Evolutionary conservation across 2,113 vertebrate genomes (phyloP), one percentile per base, ranked within the genome.

Genomic region (Synchiropus splendidus): DNA sequence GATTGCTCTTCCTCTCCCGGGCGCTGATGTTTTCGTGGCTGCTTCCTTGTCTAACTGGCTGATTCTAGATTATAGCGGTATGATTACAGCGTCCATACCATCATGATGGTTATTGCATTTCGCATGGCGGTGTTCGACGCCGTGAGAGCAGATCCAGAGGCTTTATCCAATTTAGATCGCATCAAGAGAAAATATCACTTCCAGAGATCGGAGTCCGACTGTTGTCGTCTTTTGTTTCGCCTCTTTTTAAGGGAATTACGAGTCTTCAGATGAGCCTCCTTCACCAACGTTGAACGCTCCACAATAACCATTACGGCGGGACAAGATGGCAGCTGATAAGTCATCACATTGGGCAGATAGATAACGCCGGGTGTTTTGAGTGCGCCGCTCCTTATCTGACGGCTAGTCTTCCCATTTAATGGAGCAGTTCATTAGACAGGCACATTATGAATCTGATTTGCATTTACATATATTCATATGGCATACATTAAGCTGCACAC

Each of bases 111-210:
- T 70, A 78, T 70, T 72, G 75, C 64, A 60, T 74, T 77, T 60
- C 15, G 56, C 61, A 51, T 74, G 72, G 50, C 65, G 50, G 56
- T 64, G 72, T 69, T 78, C 74, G 48, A 55, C 63, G 48, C 53
- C 51, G 47, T 53, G 37, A 44, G 66, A 64, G 58, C 61, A 54
- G 71, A 67, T 64, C 65, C 18, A 77, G 79, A 71, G 53, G 73
- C 71, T 73, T 76, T 64, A 75, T 78, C 76, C 72, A 79, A 80
- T 82, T 80, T 75, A 74, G 75, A 72, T 75, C 69, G 75, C 63
- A 77, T 80, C 78, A 77, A 67, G 73, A 72, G 65, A 69, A 70
- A 56, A 60, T 38, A 58, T 72, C 46, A 47, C 35, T 45, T 21
- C 59, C 54, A 42, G 56, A 45, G 45, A 67, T 63, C 2, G 2